Percentiles rank a stretch among this genome's conserved stretches.
Evolutionary conservation across 1,140 invertebrate species (phyloP).

Genomic region (Philopotamus ludificatus): DNA sequence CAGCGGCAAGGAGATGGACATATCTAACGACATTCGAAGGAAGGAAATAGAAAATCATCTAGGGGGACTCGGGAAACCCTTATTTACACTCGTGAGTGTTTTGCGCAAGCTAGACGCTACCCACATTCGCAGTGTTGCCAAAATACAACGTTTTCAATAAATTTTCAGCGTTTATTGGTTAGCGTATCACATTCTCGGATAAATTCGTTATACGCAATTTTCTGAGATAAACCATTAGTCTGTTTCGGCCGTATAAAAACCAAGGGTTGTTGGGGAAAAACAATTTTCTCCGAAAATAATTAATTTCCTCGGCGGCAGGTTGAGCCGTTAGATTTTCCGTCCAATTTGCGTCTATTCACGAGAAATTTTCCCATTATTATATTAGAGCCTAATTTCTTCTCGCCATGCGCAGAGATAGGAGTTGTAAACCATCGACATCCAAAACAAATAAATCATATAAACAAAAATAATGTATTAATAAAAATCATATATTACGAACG

Average conservation of each 20-base stretch:
- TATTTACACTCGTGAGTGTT: constrained; percentile 42
- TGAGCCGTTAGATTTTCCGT: constrained; percentile 32
- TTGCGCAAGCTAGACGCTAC: constrained; percentile 39
- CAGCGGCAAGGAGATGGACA: constrained; percentile 6
- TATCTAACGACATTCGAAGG: constrained; percentile 10
- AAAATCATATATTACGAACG: too few species aligned
- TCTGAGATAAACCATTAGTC: too few species aligned
- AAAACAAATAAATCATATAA: too few species aligned
- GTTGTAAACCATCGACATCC: background rate
- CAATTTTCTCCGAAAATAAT: constrained; percentile 27
- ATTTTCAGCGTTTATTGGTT: too few species aligned
- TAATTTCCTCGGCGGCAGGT: constrained; percentile 30
- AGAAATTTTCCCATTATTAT: constrained; percentile 32
- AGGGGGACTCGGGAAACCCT: constrained; percentile 27
- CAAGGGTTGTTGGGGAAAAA: constrained; percentile 6
- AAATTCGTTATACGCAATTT: too few species aligned
- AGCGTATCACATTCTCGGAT: too few species aligned
- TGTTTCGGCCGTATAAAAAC: constrained; percentile 19
- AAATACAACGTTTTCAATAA: too few species aligned
- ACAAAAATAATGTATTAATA: too few species aligned
- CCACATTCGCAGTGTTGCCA: too few species aligned
- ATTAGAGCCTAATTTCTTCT: constrained; percentile 35
- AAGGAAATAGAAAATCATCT: constrained; percentile 22
- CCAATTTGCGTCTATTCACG: constrained; percentile 34
- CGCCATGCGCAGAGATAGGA: constrained; percentile 3